phyloP scores from a whole-genome alignment of 2,888 invertebrate genomes.

The Pyrrhia umbra region DNA sequence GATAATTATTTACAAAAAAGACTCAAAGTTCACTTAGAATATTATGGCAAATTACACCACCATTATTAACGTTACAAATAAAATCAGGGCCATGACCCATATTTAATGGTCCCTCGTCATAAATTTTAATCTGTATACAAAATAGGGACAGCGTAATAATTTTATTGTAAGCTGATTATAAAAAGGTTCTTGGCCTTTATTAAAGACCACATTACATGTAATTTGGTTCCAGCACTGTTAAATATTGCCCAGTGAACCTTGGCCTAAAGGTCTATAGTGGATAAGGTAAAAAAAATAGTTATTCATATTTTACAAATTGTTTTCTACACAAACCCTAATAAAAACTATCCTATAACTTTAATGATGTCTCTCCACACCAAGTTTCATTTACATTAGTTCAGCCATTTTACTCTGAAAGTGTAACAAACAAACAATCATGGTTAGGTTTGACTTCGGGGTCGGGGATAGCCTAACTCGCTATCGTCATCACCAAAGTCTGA shows the following conservation, averaged over 20 bases:
- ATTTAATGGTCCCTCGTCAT: conserved; percentile 40
- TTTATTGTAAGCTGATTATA: conserved; percentile 70
- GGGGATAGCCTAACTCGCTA: too few species aligned
- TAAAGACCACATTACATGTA: conserved; percentile 2
- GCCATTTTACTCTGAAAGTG: too few species aligned
- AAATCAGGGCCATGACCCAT: conserved; percentile 29
- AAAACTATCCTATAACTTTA: too few species aligned
- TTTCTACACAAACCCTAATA: too few species aligned
- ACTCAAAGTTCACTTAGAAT: neutral
- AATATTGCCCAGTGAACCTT: conserved; percentile 16
- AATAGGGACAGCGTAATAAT: conserved; percentile 65
- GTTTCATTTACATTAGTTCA: too few species aligned
- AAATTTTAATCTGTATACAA: conserved; percentile 60
- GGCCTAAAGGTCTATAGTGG: too few species aligned
- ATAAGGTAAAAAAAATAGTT: neutral
- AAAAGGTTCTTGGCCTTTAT: conserved; percentile 59
- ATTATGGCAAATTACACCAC: conserved; percentile 10
- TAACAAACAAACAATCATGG: too few species aligned
- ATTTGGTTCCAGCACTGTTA: neutral
- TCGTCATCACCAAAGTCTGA: too few species aligned
- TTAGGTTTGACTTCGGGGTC: too few species aligned
- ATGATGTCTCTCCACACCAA: too few species aligned
- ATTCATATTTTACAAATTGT: too few species aligned
- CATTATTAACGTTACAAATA: conserved; percentile 36
- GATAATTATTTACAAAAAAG: neutral